Conservation (phyloP, 1,140 invertebrate genomes). For the Drusus annulatus region DNA sequence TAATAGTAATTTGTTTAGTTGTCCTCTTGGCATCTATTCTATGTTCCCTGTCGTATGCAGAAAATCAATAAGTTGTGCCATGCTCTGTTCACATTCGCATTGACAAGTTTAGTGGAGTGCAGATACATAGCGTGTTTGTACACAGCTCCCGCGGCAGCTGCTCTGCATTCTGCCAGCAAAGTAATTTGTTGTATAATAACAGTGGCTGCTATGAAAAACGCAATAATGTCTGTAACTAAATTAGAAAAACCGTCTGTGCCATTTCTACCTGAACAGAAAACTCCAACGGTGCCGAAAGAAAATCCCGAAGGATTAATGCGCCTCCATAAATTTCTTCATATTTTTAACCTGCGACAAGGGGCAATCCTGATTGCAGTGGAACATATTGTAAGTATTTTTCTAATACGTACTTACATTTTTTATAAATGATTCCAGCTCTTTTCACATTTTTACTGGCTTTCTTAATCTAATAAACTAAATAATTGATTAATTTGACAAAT, state of each 20-base stretch:
- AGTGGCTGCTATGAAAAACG: too few relatives aligned
- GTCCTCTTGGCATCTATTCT: too few relatives aligned
- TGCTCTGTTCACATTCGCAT: constrained; percentile 46
- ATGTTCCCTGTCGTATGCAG: background rate
- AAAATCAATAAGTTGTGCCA: constrained; percentile 57
- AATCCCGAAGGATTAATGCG: too few relatives aligned
- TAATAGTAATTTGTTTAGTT: background rate
- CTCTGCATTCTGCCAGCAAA: constrained; percentile 32
- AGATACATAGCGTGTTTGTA: constrained; percentile 45
- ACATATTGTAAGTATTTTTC: constrained; percentile 55
- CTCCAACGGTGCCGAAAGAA: too few relatives aligned
- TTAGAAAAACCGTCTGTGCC: too few relatives aligned
- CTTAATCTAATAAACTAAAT: too few relatives aligned
- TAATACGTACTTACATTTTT: background rate
- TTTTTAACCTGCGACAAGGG: constrained; percentile 56
- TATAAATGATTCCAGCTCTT: too few relatives aligned
- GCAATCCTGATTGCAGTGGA: constrained; percentile 56
- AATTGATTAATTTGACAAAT: background rate
- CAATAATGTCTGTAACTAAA: too few relatives aligned
- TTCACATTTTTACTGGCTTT: too few relatives aligned
- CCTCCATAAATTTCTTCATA: constrained; percentile 45
- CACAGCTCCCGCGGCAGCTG: constrained; percentile 44
- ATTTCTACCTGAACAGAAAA: too few relatives aligned
- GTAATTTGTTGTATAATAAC: constrained; percentile 30
- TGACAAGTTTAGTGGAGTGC: constrained; percentile 39